phyloP scores from a whole-genome alignment of 2,113 vertebrate species.

The Bos indicus region DNA sequence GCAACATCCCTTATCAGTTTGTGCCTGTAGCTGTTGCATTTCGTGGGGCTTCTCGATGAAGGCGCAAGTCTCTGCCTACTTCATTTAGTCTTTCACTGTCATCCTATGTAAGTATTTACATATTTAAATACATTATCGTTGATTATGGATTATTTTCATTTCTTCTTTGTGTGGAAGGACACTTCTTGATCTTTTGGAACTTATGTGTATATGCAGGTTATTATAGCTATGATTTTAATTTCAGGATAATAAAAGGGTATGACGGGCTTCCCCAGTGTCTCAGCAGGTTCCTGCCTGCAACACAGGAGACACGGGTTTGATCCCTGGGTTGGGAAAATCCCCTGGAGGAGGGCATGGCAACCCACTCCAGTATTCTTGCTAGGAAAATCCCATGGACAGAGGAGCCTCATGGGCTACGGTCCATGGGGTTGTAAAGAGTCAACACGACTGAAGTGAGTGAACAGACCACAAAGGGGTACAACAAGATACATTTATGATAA shows the following conservation, averaged over 20 bases:
- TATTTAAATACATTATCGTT: constrained; percentile 1
- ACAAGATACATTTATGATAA: background rate
- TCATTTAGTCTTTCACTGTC: background rate
- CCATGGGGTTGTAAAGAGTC: background rate
- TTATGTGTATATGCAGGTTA: background rate
- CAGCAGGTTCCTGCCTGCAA: background rate
- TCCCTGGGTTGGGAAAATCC: background rate
- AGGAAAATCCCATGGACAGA: background rate
- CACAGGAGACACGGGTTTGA: background rate
- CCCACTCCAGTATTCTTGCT: background rate
- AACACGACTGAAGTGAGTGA: background rate
- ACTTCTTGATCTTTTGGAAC: background rate
- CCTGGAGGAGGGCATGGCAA: background rate
- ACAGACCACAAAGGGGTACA: background rate
- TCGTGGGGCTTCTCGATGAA: background rate
- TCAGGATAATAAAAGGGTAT: background rate
- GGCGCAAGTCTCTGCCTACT: background rate
- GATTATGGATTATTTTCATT: constrained; percentile 28
- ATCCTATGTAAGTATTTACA: background rate
- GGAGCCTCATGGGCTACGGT: background rate
- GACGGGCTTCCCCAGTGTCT: background rate
- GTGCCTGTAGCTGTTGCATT: background rate
- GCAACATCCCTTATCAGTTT: background rate
- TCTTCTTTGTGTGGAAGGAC: background rate
- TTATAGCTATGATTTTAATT: background rate